Conservation (phyloP, 2,797 vertebrate genomes). For the Pachyuromys duprasi region DNA sequence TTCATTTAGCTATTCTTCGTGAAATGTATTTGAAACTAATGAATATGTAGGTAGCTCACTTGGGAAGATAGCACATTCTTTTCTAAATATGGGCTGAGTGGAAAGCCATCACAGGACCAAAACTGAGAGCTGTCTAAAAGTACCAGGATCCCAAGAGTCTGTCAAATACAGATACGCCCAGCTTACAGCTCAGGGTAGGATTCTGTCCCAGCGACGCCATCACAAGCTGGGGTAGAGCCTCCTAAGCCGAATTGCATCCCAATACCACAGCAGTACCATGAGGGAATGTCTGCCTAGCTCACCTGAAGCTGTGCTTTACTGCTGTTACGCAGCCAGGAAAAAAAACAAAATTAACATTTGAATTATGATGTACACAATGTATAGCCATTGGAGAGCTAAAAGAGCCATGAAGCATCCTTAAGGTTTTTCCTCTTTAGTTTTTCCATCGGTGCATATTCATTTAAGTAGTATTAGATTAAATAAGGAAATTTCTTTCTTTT, state of each 20-base stretch:
- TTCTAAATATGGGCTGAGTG: not conserved
- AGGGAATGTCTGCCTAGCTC: not conserved
- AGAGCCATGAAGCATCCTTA: not conserved
- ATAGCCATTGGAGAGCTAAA: not conserved
- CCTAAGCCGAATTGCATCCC: not conserved
- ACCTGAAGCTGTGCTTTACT: not conserved
- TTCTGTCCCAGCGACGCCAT: fast-evolving
- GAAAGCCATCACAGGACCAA: not conserved
- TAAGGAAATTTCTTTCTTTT: not conserved
- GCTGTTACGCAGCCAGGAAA: not conserved
- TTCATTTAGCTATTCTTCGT: not conserved
- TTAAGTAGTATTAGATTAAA: not conserved
- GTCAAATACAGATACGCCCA: not conserved
- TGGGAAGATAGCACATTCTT: not conserved
- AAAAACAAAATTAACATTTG: too few relatives aligned
- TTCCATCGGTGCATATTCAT: not conserved
- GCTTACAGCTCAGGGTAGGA: too few relatives aligned
- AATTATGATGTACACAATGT: not conserved
- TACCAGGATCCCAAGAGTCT: not conserved
- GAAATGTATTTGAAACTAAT: not conserved
- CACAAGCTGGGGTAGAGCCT: not conserved
- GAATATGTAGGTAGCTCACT: not conserved
- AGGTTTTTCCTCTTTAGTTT: not conserved
- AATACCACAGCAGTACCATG: not conserved
- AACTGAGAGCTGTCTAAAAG: not conserved